phyloP scores from a whole-genome alignment of 2,888 invertebrate species.

The Diarsia dahlii region DNA sequence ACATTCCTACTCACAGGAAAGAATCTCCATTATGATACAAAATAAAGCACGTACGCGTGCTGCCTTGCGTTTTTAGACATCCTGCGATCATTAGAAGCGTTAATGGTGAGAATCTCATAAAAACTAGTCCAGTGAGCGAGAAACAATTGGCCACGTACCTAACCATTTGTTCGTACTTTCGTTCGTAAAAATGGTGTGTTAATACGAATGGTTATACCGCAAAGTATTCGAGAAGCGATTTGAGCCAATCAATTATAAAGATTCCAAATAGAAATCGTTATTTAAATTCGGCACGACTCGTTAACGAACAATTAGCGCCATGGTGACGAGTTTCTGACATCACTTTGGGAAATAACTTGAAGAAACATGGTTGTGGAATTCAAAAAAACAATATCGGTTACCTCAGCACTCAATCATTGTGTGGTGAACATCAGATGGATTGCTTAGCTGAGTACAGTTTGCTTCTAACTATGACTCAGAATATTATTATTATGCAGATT shows the following conservation, averaged over 20 bases:
- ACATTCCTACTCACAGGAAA: slow-evolving; percentile 54
- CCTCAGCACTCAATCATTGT: slow-evolving; percentile 75
- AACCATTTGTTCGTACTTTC: slow-evolving; percentile 67
- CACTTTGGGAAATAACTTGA: slow-evolving; percentile 69
- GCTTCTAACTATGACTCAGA: slow-evolving; percentile 60
- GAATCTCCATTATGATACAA: slow-evolving; percentile 55
- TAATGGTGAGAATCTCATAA: slow-evolving; percentile 76
- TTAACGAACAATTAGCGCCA: slow-evolving; percentile 61
- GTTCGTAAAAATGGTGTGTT: slow-evolving; percentile 55
- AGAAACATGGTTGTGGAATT: slow-evolving; percentile 59
- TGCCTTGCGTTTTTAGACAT: slow-evolving; percentile 69
- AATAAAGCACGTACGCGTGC: slow-evolving; percentile 72
- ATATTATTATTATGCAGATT: slow-evolving; percentile 78
- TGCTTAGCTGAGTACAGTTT: slow-evolving; percentile 64
- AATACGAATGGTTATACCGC: slow-evolving; percentile 53
- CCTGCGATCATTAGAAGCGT: slow-evolving; percentile 72
- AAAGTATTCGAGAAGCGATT: slow-evolving; percentile 50
- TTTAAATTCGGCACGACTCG: slow-evolving; percentile 64
- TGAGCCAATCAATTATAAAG: slow-evolving; percentile 61
- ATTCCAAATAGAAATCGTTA: slow-evolving; percentile 63
- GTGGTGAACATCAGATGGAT: slow-evolving; percentile 63
- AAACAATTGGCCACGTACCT: slow-evolving; percentile 74
- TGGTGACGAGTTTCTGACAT: slow-evolving; percentile 74
- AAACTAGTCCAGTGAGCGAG: slow-evolving; percentile 74
- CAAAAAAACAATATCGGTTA: slow-evolving; percentile 73